Conservation (phyloP, 2,113 vertebrate species). For the Lasiurus cinereus region DNA sequence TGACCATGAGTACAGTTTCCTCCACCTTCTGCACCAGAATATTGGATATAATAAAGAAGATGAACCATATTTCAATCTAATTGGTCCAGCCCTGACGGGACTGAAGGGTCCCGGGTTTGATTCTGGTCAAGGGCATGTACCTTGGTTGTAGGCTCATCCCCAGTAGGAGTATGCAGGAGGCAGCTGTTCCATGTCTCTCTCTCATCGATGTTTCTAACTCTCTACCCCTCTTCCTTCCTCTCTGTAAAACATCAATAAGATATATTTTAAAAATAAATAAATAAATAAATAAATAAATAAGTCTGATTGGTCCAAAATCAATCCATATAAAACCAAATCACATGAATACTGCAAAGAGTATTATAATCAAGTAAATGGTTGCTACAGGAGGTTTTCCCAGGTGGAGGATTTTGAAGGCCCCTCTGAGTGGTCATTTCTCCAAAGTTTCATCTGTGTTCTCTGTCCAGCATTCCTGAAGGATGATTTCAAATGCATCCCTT, state of each 20-base stretch:
- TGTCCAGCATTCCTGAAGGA: background rate
- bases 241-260: no score
- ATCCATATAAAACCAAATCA: background rate
- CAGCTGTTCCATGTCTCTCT: no score
- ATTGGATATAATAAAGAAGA: constrained; percentile 7
- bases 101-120: no score
- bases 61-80: background rate
- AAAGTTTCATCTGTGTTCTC: background rate
- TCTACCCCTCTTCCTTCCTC: no score
- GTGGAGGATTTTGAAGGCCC: background rate
- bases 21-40: constrained; percentile 1
- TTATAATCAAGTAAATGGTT: constrained; percentile 45
- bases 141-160: no score
- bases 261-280: background rate
- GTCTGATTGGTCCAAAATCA: constrained; percentile 12
- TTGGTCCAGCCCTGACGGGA: background rate
- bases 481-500: background rate
- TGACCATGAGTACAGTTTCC: constrained; percentile 1
- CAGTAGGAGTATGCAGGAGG: no score
- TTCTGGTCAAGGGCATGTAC: no score
- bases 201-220: no score
- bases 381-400: background rate
- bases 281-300: background rate
- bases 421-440: background rate
- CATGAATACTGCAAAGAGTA: background rate